Base-by-base conservation (phyloP, 30 jellyfish, hydroid and myxozoan species). In the Pseudorhiza aurosa region DNA sequence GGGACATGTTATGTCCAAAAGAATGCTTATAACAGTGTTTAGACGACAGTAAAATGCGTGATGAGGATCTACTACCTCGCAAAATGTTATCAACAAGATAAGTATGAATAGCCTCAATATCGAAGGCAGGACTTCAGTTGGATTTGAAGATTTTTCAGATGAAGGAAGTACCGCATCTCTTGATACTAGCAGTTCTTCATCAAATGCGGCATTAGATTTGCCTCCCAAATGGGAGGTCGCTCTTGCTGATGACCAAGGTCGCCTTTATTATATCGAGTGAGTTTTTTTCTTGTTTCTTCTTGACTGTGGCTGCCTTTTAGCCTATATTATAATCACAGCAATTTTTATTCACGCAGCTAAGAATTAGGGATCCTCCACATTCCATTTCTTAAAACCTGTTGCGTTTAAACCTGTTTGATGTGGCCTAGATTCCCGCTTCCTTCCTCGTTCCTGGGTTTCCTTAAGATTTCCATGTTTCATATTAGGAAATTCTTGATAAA, bases 171-270 rank as follows among this genome's bases (percentile, higher is more conserved):
- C 49, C n/a, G 51, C 72, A 35, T 79, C 91, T 0, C 68, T 60
- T 40, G 91, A 79, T 14, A 79, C 91, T 11, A 25, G 39, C 36
- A n/a, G 79, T 28, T 79, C 83, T 6, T 44, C 91, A 5, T 63
- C 77, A 2, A 39, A 77, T 24, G 71, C 83, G 9, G 79, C 77
- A 24, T 12, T 79, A 21, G 91, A 79, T 25, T 35, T 79, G 65
- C 91, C 91, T 26, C 77, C 78, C 9, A 83, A 64, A 26, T 79
- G 91, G 91, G 91, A 79, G 49, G 91, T 79, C 47, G 91, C 83
- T 15, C 29, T 79, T 40, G 83, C 91, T 27, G 91, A 79, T 51
- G 70, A 79, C 75, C 49, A 51, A 46, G 91, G 91, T 11, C 91
- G 91, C 32, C 47, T 79, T 12, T 79, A 63, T 64, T 79, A 79